Evolutionary conservation across 2,113 vertebrate genomes (phyloP), one percentile per base, ranked within the genome.

Genomic region (Poeciliopsis occidentalis): DNA sequence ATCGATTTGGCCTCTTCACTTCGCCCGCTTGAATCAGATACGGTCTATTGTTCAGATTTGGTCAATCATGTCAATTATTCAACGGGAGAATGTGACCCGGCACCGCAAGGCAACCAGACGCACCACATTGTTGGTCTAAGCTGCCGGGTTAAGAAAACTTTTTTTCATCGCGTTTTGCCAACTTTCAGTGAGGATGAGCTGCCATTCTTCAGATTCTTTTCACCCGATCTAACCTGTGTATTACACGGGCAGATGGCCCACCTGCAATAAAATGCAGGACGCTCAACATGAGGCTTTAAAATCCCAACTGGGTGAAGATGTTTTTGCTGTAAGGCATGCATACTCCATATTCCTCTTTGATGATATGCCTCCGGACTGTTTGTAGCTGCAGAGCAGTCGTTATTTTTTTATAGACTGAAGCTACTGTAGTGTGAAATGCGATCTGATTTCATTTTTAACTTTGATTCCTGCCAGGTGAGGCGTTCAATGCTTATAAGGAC

Each of bases 371-470:
- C 6, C 60, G 41, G 67, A 51, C 62, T 69, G 32, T 68, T 57
- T 66, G 68, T 34, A 60, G n/a, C 13, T 62, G 60, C 26, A 69
- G 54, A 72, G 62, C 69, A 39, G 54, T 62, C 62, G 39, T 79
- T 61, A 51, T 65, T 60, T 29, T 41, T 24, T 78, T 27, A 60
- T 71, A 27, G 34, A 61, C 69, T 78, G 19, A 31, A 71, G 34
- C 47, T 24, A 61, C 39, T 71, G 37, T 32, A n/a, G 64, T 61
- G 22, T 63, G 39, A 41, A 68, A 64, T 80, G 17, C 62, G n/a
- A 78, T 75, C 61, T 44, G 61, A 65, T 71, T 73, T 65, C 8
- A 22, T 71, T 65, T 65, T 71, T 71, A 29, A 44, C 15, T 67
- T 47, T 67, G 34, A 67, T 29, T 37, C 31, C 69, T 72, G 37